A percentile compares a stretch with the other conserved stretches of the same genome.
phyloP scores from a whole-genome alignment of 2,797 vertebrate genomes.

The Chrysocyon brachyurus region DNA sequence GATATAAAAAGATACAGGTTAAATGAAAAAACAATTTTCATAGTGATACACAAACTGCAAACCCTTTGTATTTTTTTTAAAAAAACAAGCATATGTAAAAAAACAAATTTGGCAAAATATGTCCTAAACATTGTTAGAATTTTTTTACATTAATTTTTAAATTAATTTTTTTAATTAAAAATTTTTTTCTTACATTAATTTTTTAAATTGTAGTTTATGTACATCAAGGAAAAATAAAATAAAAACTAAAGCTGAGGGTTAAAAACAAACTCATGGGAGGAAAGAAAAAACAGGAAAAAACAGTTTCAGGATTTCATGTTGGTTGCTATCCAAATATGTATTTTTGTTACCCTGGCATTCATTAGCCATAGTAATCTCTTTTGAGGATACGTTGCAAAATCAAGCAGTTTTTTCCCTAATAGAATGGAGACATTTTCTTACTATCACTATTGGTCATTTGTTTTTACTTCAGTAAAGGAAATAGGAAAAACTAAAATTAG shows the following conservation, averaged over 20 bases:
- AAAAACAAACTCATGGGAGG: slow-evolving; percentile 58
- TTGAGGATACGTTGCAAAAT: slow-evolving; percentile 37
- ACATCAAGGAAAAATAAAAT: background rate
- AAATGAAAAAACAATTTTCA: slow-evolving; percentile 28
- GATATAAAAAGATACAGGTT: slow-evolving; percentile 18
- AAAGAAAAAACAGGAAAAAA: background rate
- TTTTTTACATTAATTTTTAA: slow-evolving; percentile 11
- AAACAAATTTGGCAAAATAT: background rate
- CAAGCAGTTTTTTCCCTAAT: background rate
- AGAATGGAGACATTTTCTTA: background rate
- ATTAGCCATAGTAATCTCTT: slow-evolving; percentile 21
- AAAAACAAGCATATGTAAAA: background rate
- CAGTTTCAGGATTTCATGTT: slow-evolving; percentile 8
- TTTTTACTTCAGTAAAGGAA: slow-evolving; percentile 24
- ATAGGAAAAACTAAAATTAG: background rate
- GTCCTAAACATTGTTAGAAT: background rate
- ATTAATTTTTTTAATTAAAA: too few relatives aligned
- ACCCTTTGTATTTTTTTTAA: background rate
- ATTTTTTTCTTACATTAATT: background rate
- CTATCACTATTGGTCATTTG: background rate
- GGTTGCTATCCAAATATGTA: slow-evolving; percentile 2
- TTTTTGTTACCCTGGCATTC: background rate
- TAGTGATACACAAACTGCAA: slow-evolving; percentile 44
- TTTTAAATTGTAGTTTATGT: slow-evolving; percentile 5
- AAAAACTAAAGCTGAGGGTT: slow-evolving; percentile 40